A percentile compares a stretch with the other conserved stretches of the same genome.
These are phyloP conservation scores for Octodon degus DNA, from an alignment of 2,113 vertebrate species.

Conservation along the genomic window DNA sequence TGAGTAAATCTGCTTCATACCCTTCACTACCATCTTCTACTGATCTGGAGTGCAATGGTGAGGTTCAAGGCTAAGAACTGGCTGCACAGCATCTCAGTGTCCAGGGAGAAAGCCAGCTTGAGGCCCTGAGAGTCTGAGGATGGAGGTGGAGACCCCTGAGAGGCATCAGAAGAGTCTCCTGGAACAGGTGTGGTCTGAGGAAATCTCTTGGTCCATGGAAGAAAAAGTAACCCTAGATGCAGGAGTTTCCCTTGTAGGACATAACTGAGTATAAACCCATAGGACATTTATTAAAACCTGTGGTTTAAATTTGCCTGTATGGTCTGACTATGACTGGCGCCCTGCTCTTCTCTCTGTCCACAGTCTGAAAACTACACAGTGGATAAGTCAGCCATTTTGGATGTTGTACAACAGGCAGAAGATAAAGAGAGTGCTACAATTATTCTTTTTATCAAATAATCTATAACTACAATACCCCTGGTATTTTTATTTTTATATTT, in stretches of 20 bases:
- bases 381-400: background rate
- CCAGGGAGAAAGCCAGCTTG: background rate
- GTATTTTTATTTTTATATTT: background rate
- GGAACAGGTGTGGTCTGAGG: background rate
- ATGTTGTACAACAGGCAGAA: background rate
- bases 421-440: background rate
- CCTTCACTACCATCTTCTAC: background rate
- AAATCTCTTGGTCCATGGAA: fast-evolving
- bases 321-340: background rate
- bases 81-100: background rate
- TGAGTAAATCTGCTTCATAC: background rate
- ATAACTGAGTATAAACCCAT: background rate
- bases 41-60: background rate
- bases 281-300: background rate
- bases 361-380: background rate
- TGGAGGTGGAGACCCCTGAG: background rate
- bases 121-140: background rate
- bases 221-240: background rate
- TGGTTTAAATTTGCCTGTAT: background rate
- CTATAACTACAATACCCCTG: background rate
- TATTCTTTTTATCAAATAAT: background rate
- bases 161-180: background rate
- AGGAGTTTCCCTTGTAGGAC: background rate
- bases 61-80: background rate
- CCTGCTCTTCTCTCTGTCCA: background rate